Evolutionary conservation across 2,113 vertebrate genomes (phyloP).

Genomic region (Arenaria interpres): DNA sequence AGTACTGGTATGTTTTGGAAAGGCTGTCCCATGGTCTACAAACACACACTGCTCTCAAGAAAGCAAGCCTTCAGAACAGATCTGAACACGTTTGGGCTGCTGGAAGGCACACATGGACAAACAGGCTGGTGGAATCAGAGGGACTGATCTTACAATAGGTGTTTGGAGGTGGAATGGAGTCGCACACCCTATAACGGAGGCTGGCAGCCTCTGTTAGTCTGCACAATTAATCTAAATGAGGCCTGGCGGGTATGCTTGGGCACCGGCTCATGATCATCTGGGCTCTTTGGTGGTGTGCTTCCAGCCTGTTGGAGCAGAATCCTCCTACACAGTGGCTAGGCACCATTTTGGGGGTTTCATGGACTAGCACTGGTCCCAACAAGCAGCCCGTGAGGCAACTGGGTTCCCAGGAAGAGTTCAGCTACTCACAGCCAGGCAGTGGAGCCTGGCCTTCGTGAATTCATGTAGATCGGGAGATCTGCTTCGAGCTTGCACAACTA

Average conservation of each 20-base stretch:
- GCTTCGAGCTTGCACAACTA: neutral
- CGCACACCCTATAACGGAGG: neutral
- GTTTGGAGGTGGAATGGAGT: neutral
- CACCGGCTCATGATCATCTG: neutral
- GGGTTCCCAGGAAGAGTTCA: neutral
- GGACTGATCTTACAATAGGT: neutral
- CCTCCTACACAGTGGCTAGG: neutral
- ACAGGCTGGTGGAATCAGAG: neutral
- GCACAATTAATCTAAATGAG: neutral
- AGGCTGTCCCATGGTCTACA: neutral
- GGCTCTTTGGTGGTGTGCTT: neutral
- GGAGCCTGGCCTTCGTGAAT: neutral
- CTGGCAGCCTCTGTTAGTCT: neutral
- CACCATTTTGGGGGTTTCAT: neutral
- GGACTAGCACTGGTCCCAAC: neutral
- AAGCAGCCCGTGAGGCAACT: accelerated
- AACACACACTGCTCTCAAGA: neutral
- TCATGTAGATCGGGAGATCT: neutral
- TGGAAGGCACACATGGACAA: neutral
- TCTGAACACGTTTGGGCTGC: neutral
- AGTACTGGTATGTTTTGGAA: neutral
- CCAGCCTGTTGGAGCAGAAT: neutral
- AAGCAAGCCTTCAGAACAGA: neutral
- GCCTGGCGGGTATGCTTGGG: neutral
- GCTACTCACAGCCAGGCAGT: neutral